A percentile compares a stretch with the other conserved stretches of the same genome.
These are phyloP conservation scores for Ursus arctos DNA, from an alignment of 2,113 vertebrate genomes.

Conservation along the genomic window DNA sequence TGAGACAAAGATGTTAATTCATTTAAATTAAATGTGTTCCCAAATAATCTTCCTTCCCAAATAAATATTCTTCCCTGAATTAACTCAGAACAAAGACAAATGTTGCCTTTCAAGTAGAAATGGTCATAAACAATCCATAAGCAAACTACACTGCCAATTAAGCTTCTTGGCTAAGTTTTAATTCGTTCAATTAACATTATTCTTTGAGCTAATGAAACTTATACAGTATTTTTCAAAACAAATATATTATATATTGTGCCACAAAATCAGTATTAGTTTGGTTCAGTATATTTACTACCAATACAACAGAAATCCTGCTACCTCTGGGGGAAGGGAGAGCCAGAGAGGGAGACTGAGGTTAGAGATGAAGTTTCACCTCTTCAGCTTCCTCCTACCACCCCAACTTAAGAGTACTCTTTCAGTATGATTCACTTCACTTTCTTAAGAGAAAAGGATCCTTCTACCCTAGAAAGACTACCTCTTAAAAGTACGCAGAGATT, in stretches of 20 bases:
- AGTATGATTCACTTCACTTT: neutral
- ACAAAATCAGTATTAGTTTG: neutral
- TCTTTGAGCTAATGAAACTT: slow-evolving; percentile 37
- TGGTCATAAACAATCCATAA: slow-evolving; percentile 1
- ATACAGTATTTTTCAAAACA: neutral
- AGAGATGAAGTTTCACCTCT: neutral
- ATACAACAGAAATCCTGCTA: neutral
- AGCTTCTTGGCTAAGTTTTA: slow-evolving; percentile 6
- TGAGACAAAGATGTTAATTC: neutral
- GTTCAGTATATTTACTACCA: neutral
- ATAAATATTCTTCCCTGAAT: neutral
- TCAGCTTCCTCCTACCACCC: neutral
- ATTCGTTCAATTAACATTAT: neutral
- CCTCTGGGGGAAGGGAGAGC: neutral
- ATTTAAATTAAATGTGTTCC: slow-evolving; percentile 6
- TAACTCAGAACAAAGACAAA: slow-evolving; percentile 29
- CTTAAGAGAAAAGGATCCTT: neutral
- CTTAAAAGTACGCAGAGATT: neutral
- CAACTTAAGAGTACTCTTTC: neutral
- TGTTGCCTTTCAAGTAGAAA: neutral
- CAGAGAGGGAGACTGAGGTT: neutral
- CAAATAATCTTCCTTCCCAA: neutral
- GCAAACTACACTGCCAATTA: neutral
- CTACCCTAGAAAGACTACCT: neutral
- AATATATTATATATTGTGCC: neutral